Evolutionary conservation across 2,888 invertebrate species (phyloP).

Genomic region (Tenthredo mesomela): DNA sequence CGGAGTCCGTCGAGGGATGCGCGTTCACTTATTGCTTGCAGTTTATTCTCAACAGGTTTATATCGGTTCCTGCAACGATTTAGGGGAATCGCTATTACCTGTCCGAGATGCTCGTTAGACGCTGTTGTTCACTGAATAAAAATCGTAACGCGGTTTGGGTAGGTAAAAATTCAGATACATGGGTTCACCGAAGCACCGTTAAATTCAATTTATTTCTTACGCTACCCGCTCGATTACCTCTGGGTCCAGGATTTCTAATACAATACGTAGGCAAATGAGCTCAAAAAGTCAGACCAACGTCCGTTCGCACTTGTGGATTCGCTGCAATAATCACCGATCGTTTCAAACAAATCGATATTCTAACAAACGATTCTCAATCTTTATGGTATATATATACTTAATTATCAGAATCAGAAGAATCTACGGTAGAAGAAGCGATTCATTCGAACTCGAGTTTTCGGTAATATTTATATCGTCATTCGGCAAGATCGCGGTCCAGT

Average conservation of each 20-base stretch:
- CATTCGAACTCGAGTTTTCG: neutral
- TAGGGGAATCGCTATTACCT: slow-evolving; percentile 61
- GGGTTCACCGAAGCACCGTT: slow-evolving; percentile 36
- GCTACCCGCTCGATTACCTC: slow-evolving; percentile 23
- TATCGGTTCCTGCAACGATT: slow-evolving; percentile 49
- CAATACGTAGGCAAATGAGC: neutral
- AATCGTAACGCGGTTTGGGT: neutral
- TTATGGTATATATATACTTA: neutral
- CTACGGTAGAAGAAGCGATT: neutral
- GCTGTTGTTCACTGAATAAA: slow-evolving; percentile 21
- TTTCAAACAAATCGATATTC: neutral
- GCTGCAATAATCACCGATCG: neutral
- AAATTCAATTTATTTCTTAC: slow-evolving; percentile 46
- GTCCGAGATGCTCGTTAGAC: slow-evolving; percentile 43
- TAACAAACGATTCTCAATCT: neutral
- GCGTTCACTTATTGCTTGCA: slow-evolving; percentile 17
- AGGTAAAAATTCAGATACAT: neutral
- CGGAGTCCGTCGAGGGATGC: slow-evolving; percentile 46
- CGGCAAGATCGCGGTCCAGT: slow-evolving; percentile 31
- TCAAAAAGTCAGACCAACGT: neutral
- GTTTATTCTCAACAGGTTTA: slow-evolving; percentile 58
- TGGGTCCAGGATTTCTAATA: neutral
- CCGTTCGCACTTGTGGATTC: neutral
- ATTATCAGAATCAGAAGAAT: neutral
- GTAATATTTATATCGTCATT: slow-evolving; percentile 4